Base-by-base conservation (phyloP, 2,797 vertebrate genomes). In the Halcyon leucocephala region DNA sequence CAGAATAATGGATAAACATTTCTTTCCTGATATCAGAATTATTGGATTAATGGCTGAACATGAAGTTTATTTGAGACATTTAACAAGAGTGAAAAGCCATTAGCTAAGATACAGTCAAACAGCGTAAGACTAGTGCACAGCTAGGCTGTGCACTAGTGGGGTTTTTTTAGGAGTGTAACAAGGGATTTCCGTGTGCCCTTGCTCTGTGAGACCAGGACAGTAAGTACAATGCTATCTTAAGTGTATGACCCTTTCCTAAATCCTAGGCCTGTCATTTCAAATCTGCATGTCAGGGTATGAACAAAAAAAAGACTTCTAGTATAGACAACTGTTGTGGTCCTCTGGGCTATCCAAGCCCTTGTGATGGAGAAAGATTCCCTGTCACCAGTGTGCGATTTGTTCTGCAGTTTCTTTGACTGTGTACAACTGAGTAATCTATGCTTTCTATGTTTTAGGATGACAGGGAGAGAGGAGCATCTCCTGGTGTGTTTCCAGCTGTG, bases 151-250 rank as follows among this genome's bases (percentile, higher is more conserved):
- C n/a, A n/a, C n/a, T n/a, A n/a, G n/a, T 18, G 19, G 7, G 42
- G 10, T 13, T 55, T 28, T 88, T 81, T 77, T 29, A 70, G 82
- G 48, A 77, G 28, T 1, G 0, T 48, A 31, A 39, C n/a, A 57
- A 69, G 70, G 37, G 20, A 48, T 52, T 83, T 77, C 26, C 42
- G 35, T 9, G 7, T 52, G 54, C 42, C 31, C 9, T 51, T 69
- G 37, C 48, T 80, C 33, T 72, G 31, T 39, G 25, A 83, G 41
- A 81, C 46, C 51, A 44, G 24, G 15, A 26, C 12, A 61, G n/a
- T 48, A 1, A 1, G 15, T 60, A 60, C 6, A 4, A 25, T 0
- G 1, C 46, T 60, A 3, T 24, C 31, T 71, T 57, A 80, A 58
- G 19, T 14, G 3, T 52, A 41, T 31, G 57, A 71, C 5, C n/a